phyloP scores from a whole-genome alignment of 2,797 vertebrate species.

The Ficedula albicollis region DNA sequence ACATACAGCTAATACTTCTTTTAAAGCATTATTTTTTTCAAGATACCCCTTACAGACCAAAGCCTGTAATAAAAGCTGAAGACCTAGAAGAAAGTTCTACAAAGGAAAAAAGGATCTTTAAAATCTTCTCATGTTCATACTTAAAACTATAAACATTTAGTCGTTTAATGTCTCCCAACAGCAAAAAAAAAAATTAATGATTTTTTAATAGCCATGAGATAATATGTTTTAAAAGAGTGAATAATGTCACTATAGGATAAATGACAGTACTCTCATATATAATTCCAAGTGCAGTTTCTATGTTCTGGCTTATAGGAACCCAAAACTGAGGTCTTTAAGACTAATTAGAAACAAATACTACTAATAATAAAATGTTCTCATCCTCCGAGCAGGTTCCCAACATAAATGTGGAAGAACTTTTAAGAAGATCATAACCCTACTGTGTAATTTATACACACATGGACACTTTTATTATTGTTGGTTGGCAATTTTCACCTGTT shows the following conservation, averaged over 20 bases:
- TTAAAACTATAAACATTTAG: not conserved
- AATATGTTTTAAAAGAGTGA: not conserved
- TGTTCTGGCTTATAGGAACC: not conserved
- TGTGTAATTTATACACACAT: fast-evolving
- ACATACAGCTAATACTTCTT: not conserved
- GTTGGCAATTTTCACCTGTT: not conserved
- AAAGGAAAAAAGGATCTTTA: not conserved
- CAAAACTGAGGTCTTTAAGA: not conserved
- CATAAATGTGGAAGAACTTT: not conserved
- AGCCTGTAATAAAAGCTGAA: not conserved
- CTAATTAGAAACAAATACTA: not conserved
- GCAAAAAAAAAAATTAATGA: not conserved
- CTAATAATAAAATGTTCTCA: not conserved
- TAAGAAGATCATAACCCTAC: not conserved
- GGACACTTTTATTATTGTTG: not conserved
- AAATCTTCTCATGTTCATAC: not conserved
- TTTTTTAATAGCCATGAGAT: not conserved
- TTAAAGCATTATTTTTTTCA: not conserved
- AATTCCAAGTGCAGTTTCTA: not conserved
- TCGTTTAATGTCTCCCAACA: not conserved
- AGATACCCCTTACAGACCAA: not conserved
- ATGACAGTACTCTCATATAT: not conserved
- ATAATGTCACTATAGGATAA: not conserved
- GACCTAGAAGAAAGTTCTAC: not conserved
- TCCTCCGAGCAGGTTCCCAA: fast-evolving